Base-by-base conservation (phyloP, 2,888 invertebrate genomes). In the Cheilosia grossa region DNA sequence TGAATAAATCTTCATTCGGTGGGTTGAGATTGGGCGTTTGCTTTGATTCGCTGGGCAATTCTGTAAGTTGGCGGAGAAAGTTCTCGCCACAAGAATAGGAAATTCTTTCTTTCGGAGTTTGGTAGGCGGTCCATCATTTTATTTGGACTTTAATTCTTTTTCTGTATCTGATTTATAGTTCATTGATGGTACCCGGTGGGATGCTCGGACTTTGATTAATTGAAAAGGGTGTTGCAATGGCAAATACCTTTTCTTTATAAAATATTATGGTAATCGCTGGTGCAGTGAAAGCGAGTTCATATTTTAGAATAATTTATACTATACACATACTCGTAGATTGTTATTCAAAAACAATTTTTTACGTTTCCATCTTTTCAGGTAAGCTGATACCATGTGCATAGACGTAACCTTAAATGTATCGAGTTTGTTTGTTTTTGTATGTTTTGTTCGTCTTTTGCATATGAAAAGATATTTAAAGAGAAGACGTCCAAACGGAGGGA, bases 1-100 rank as follows among this genome's bases (percentile, higher is more conserved):
- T 83, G 74, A 75, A 83, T 83, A 83, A 80, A 83, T 83, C 83
- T 82, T 77, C 42, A 59, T 63, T 66, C 47, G 63, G 67, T 59
- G 51, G 58, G 66, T 59, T 21, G 37, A 37, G 37, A 13, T 37
- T 13, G 30, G 21, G 33, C 30, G 53, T 61, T 63, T 67, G 67
- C 59, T 51, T 63, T n/a, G 58, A 37, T 24, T 59, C 42, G 21
- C 21, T 64, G 51, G 61, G 67, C 73, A 78, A 67, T 67, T 82
- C 82, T 67, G 2, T 10, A 15, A n/a, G 30, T 44, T 15, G 9
- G 37, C 27, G 59, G 83, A 83, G 83, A 83, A 83, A 83, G 83
- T 83, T 82, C 24, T n/a, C 3, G 19, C 17, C 49, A 49, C 42
- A 49, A 21, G 40, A 73, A 73, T 54, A 42, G 21, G 58, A 21